Evolutionary conservation across 2,888 invertebrate species (phyloP).

Genomic region (Synanthedon formicaeformis): DNA sequence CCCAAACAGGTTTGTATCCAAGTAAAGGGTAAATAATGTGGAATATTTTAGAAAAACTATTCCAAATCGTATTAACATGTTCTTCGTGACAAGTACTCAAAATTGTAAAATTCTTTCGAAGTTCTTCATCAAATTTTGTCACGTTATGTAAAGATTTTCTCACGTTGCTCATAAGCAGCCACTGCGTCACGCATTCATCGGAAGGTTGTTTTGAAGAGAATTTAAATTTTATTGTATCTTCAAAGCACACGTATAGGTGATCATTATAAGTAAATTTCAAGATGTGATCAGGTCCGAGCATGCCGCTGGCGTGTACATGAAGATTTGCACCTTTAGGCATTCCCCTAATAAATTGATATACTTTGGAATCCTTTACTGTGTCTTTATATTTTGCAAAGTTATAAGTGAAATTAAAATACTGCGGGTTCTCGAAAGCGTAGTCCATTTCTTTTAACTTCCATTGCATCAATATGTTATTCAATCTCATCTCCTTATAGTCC

Average conservation of each 20-base stretch:
- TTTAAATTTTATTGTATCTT: conserved; percentile 5
- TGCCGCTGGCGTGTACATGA: conserved; percentile 71
- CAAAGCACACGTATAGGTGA: conserved; percentile 49
- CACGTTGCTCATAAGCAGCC: conserved; percentile 38
- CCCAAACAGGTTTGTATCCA: conserved; percentile 65
- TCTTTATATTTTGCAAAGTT: conserved; percentile 67
- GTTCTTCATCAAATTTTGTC: conserved; percentile 38
- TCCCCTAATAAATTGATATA: conserved; percentile 66
- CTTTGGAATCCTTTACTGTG: conserved; percentile 62
- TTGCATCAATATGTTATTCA: conserved; percentile 44
- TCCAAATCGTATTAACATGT: conserved; percentile 64
- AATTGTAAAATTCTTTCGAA: conserved; percentile 52
- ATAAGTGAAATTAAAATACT: conserved; percentile 62
- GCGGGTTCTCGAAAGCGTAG: conserved; percentile 37
- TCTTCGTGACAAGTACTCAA: conserved; percentile 27
- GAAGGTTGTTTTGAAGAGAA: conserved; percentile 11
- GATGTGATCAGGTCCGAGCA: conserved; percentile 61
- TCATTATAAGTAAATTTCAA: conserved; percentile 64
- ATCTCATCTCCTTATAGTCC: conserved; percentile 11
- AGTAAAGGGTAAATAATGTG: conserved; percentile 47
- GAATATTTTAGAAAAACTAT: conserved; percentile 54
- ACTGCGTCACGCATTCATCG: conserved; percentile 13
- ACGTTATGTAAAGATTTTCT: conserved; percentile 32
- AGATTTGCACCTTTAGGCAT: conserved; percentile 76
- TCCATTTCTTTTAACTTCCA: conserved; percentile 45